A percentile compares a stretch with the other conserved stretches of the same genome.
Evolutionary conservation across 1,140 invertebrate genomes (phyloP).

Genomic region (Micrasema longulum): DNA sequence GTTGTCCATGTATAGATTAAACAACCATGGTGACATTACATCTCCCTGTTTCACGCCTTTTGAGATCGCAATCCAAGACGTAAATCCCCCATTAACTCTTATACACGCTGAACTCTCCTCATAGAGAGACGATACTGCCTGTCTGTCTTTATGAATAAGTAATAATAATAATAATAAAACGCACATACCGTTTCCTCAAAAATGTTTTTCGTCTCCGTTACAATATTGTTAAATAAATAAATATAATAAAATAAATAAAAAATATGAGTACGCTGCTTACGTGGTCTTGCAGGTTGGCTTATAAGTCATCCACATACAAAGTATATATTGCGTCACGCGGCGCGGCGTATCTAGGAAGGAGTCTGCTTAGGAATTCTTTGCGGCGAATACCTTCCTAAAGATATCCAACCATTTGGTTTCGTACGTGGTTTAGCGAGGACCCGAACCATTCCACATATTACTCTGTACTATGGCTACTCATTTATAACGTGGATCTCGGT

Average conservation of each 20-base stretch:
- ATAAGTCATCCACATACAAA: constrained; percentile 24
- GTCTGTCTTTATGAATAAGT: too few relatives aligned
- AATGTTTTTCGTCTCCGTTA: too few relatives aligned
- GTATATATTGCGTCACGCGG: constrained; percentile 33
- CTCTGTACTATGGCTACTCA: constrained; percentile 7
- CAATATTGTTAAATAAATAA: neutral
- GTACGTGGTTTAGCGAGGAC: constrained; percentile 12
- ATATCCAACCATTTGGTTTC: constrained; percentile 28
- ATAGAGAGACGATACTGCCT: too few relatives aligned
- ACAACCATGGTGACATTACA: too few relatives aligned
- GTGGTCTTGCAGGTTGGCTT: neutral
- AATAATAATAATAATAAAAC: too few relatives aligned
- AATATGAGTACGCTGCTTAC: too few relatives aligned
- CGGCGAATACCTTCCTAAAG: constrained; percentile 47
- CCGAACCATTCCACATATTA: constrained; percentile 33
- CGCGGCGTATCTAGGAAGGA: constrained; percentile 14
- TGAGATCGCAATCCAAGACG: too few relatives aligned
- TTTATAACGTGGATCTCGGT: neutral
- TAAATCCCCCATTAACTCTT: too few relatives aligned
- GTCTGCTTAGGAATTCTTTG: constrained; percentile 52
- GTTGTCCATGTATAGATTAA: too few relatives aligned
- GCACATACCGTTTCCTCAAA: too few relatives aligned
- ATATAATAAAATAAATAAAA: neutral
- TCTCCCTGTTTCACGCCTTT: too few relatives aligned
- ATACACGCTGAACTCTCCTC: too few relatives aligned